Evolutionary conservation across 92 coral and sea anemone genomes (phyloP), one percentile per base, ranked within the genome.

Genomic region (Parazoanthus darwini): DNA sequence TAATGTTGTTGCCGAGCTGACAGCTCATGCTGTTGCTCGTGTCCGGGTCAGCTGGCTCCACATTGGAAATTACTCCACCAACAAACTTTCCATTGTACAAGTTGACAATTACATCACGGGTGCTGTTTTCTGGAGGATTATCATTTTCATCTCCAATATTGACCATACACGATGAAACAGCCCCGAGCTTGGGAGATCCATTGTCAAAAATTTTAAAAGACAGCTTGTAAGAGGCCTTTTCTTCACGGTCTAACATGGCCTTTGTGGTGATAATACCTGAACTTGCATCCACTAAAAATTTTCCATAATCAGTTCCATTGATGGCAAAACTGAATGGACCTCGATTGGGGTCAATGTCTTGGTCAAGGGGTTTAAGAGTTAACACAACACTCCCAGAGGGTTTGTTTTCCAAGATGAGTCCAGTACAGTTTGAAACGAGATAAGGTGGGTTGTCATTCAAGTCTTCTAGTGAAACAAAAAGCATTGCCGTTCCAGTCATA

Each of bases 391-490:
- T 91, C 25, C 96, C 98, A 22, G 82, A 51, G 14, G 89, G 92
- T 81, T 91, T 82, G 88, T 95, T 95, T 86, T 97, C 99, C 36
- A 75, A 77, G 39, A 97, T 89, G 38, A 38, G 89, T 15, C 95
- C 99, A 81, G 92, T 85, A 66, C 96, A 92, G 85, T 89, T 85
- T 42, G 77, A 72, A 22, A 88, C 88, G 35, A 97, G 96, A 33
- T 48, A 80, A 37, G 99, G 99, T 39, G 99, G 89, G 87, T 97
- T 97, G 70, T 97, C 99, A 82, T 97, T 97, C 56, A 95, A 58
- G 81, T 97, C 99, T 38, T 86, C 91, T 58, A 97, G 73, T 37
- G 90, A 90, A 26, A 97, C 94, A 65, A 91, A 46, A 48, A 97
- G 93, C 66, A 91, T 82, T 51, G 95, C 98, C 68, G 85, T 88